Evolutionary conservation across 2,888 invertebrate species (phyloP).

Genomic region (Hoplodrina ambigua): DNA sequence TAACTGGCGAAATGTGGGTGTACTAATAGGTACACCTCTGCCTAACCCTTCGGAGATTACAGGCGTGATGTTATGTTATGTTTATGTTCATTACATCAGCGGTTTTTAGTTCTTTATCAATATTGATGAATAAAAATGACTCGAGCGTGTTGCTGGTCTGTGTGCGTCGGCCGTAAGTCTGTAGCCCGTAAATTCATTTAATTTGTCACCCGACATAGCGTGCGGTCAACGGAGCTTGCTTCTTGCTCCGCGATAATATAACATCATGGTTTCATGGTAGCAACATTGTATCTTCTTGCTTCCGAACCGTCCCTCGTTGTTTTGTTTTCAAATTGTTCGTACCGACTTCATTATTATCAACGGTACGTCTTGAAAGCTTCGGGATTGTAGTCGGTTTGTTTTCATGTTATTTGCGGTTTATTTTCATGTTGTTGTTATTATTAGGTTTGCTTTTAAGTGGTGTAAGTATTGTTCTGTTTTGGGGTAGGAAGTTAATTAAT

Average conservation of each 20-base stretch:
- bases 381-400: constrained; percentile 40
- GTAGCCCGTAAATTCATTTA: constrained; percentile 78
- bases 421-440: constrained; percentile 32
- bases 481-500: neutral
- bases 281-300: constrained; percentile 57
- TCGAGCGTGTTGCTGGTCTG: neutral
- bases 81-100: no score
- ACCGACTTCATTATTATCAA: constrained; percentile 64
- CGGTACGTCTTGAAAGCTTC: constrained; percentile 60
- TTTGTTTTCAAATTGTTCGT: constrained; percentile 67
- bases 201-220: constrained; percentile 78
- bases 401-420: constrained; percentile 40
- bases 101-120: no score
- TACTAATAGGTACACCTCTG: no score
- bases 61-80: no score
- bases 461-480: neutral
- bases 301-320: constrained; percentile 45
- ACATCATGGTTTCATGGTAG: constrained; percentile 62
- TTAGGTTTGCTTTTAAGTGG: constrained; percentile 19
- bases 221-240: constrained; percentile 69
- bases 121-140: neutral
- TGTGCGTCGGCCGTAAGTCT: constrained; percentile 45
- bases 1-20: no score
- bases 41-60: no score
- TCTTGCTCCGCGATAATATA: constrained; percentile 70